Evolutionary conservation across 2,888 invertebrate species (phyloP).

Genomic region (Eueremaeus valkanovi): DNA sequence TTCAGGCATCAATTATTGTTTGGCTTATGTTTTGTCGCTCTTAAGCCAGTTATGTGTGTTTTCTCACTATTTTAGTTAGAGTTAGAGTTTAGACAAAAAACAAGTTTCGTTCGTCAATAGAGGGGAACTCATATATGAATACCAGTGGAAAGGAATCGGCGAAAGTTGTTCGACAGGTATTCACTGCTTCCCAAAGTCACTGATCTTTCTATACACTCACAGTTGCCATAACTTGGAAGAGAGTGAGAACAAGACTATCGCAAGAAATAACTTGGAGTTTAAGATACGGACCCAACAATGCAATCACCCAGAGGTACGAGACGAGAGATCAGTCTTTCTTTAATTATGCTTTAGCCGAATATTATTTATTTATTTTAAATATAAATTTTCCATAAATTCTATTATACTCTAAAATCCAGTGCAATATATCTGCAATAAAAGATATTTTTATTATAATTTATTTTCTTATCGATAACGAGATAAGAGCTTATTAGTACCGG

Average conservation of each 20-base stretch:
- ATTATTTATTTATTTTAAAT: too few relatives aligned
- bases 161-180: slow-evolving; percentile 15
- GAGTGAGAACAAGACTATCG: neutral
- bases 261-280: neutral
- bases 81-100: neutral
- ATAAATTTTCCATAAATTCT: too few relatives aligned
- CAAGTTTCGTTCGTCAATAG: neutral
- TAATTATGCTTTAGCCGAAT: too few relatives aligned
- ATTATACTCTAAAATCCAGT: too few relatives aligned
- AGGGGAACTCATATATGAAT: neutral
- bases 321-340: too few relatives aligned
- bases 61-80: neutral
- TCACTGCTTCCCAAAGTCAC: neutral
- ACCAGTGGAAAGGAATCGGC: too few relatives aligned
- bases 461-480: too few relatives aligned
- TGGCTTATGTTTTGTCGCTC: too few relatives aligned
- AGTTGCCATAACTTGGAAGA: neutral
- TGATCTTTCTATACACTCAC: neutral
- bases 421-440: too few relatives aligned
- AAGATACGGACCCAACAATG: neutral
- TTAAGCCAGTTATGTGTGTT: neutral
- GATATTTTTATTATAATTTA: too few relatives aligned
- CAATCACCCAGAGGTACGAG: neutral
- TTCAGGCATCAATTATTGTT: too few relatives aligned
- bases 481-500: too few relatives aligned